Evolutionary conservation across 2,888 invertebrate species (phyloP).

Genomic region (Chrysomela aeneicollis): DNA sequence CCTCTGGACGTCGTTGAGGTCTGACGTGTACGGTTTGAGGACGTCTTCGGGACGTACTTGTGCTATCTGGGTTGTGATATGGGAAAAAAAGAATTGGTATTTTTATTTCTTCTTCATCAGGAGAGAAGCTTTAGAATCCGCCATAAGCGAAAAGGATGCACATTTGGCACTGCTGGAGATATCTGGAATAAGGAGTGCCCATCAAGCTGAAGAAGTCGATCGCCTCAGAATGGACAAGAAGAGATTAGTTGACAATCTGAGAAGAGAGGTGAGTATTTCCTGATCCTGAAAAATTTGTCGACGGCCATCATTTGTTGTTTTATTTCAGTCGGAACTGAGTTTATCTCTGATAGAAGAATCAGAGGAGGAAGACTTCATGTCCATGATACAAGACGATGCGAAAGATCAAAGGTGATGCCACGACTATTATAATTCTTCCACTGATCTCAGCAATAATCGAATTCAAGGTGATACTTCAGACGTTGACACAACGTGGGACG

Average conservation of each 20-base stretch:
- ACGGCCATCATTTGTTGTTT: background rate
- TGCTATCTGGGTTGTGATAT: too few species aligned
- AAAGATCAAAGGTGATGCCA: slow-evolving; percentile 30
- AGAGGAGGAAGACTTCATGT: slow-evolving; percentile 47
- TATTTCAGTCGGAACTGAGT: slow-evolving; percentile 58
- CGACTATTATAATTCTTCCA: slow-evolving; percentile 30
- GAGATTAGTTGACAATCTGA: slow-evolving; percentile 74
- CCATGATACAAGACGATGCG: slow-evolving; percentile 42
- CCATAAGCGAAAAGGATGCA: slow-evolving; percentile 88
- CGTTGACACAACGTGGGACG: background rate
- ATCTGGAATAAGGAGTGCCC: slow-evolving; percentile 71
- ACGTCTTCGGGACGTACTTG: too few species aligned
- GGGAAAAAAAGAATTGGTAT: too few species aligned
- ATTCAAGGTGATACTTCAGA: slow-evolving; percentile 22
- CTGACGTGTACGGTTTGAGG: too few species aligned
- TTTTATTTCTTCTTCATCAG: slow-evolving; percentile 61
- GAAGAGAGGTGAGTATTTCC: slow-evolving; percentile 70
- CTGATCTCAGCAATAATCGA: slow-evolving; percentile 53
- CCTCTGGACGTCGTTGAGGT: too few species aligned
- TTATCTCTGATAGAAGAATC: slow-evolving; percentile 53
- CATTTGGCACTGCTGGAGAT: slow-evolving; percentile 84
- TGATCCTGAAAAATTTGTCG: background rate
- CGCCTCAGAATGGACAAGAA: slow-evolving; percentile 74
- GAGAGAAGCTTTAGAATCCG: slow-evolving; percentile 83
- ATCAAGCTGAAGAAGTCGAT: slow-evolving; percentile 72